phyloP scores from a whole-genome alignment of 2,113 vertebrate species.

The Micromys minutus region DNA sequence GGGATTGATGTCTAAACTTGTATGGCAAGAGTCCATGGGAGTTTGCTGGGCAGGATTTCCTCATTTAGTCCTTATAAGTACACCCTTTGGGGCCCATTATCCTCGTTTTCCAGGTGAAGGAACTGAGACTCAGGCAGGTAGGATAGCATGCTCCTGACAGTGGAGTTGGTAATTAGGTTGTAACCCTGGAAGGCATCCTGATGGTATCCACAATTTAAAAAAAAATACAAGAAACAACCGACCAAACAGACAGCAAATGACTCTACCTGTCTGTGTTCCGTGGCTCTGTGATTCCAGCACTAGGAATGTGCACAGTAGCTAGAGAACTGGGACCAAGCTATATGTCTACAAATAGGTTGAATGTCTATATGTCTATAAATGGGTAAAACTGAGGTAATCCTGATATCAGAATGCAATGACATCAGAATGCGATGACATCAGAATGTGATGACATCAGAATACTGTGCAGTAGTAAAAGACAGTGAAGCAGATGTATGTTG shows the following conservation, averaged over 20 bases:
- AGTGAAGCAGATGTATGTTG: not conserved
- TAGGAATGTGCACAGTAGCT: not conserved
- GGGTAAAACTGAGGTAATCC: conserved; percentile 51
- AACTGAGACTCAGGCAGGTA: not conserved
- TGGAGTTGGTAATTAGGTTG: not conserved
- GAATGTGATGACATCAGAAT: conserved; percentile 7
- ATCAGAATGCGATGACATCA: too few species aligned
- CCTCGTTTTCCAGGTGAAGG: conserved; percentile 54
- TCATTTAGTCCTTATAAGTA: not conserved
- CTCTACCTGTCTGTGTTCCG: not conserved
- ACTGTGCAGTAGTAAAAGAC: not conserved
- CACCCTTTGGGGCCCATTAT: not conserved
- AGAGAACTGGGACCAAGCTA: not conserved
- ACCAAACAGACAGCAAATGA: not conserved
- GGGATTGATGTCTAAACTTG: not conserved
- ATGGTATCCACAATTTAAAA: not conserved
- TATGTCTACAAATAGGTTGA: not conserved
- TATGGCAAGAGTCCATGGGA: not conserved
- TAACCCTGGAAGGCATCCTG: not conserved
- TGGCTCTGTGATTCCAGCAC: not conserved
- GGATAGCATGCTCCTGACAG: too few species aligned
- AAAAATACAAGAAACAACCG: too few species aligned
- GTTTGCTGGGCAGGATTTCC: not conserved
- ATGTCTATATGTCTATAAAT: not conserved
- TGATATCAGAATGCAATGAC: conserved; percentile 6